phyloP scores from a whole-genome alignment of 2,888 invertebrate species.

The Oxystoma pomonae region DNA sequence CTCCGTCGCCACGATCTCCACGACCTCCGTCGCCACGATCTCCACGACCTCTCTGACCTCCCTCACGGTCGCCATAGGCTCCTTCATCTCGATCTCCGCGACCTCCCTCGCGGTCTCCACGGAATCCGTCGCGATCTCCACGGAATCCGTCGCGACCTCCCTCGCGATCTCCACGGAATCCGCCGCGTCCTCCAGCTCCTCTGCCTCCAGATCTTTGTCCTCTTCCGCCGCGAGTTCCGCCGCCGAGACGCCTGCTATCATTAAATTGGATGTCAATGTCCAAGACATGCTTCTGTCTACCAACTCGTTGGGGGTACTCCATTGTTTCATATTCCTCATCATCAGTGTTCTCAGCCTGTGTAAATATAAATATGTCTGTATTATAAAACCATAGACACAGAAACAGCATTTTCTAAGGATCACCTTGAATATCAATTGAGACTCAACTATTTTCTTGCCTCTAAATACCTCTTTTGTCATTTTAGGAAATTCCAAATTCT shows the following conservation, averaged over 20 bases:
- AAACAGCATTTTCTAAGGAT: too few species aligned
- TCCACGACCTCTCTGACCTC: conserved; percentile 39
- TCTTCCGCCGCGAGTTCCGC: conserved; percentile 50
- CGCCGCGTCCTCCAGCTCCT: conserved; percentile 39
- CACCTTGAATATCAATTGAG: too few species aligned
- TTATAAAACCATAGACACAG: too few species aligned
- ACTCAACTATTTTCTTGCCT: too few species aligned
- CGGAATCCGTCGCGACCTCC: conserved; percentile 37
- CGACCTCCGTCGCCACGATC: conserved; percentile 41
- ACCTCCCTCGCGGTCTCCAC: conserved; percentile 52
- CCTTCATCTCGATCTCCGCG: conserved; percentile 48
- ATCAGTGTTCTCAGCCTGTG: conserved; percentile 39
- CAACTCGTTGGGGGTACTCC: conserved; percentile 81
- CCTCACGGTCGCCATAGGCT: conserved; percentile 28
- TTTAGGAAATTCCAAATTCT: too few species aligned
- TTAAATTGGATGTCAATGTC: conserved; percentile 87
- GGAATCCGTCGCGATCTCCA: conserved; percentile 35
- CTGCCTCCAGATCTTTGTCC: conserved; percentile 47
- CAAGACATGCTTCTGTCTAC: conserved; percentile 78
- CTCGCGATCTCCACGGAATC: background rate
- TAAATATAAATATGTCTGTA: too few species aligned
- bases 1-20: conserved; percentile 28
- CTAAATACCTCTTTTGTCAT: too few species aligned
- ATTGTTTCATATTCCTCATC: conserved; percentile 65
- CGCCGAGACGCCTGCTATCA: conserved; percentile 71